These are phyloP conservation scores for Macrobrachium nipponense DNA, from an alignment of 1,140 invertebrate species.

Conservation along the genomic window DNA sequence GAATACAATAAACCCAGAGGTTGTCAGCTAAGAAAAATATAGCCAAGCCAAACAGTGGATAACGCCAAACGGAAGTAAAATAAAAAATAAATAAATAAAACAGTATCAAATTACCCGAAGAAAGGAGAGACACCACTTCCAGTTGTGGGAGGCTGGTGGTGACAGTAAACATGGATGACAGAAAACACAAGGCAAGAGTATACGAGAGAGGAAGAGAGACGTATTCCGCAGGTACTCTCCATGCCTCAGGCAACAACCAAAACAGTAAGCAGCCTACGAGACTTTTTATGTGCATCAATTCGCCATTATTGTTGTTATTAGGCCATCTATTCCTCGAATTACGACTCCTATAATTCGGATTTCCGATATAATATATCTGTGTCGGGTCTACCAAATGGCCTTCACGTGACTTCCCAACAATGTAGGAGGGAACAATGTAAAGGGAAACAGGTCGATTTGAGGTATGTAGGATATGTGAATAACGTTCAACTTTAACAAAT, in stretches of 20 bases:
- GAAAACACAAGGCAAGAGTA: neutral
- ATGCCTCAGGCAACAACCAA: neutral
- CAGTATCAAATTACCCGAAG: neutral
- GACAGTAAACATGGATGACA: neutral
- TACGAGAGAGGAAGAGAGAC: conserved; percentile 12
- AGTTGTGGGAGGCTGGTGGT: neutral
- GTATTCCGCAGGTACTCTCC: neutral
- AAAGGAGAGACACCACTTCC: neutral
- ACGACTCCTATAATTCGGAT: no score
- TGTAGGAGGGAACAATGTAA: no score
- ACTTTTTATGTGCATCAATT: no score
- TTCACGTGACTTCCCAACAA: no score
- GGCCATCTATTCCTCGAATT: no score
- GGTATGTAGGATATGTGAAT: no score
- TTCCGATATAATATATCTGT: no score
- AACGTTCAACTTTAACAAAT: no score
- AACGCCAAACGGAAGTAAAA: neutral
- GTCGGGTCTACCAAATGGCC: no score
- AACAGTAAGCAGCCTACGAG: neutral
- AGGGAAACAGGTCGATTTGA: no score
- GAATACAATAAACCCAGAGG: no score
- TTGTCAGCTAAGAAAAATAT: no score
- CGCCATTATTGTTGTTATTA: neutral
- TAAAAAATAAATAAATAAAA: neutral
- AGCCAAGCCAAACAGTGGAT: neutral